These are phyloP conservation scores for Pluvialis apricaria DNA, from an alignment of 2,113 vertebrate species.

Conservation along the genomic window DNA sequence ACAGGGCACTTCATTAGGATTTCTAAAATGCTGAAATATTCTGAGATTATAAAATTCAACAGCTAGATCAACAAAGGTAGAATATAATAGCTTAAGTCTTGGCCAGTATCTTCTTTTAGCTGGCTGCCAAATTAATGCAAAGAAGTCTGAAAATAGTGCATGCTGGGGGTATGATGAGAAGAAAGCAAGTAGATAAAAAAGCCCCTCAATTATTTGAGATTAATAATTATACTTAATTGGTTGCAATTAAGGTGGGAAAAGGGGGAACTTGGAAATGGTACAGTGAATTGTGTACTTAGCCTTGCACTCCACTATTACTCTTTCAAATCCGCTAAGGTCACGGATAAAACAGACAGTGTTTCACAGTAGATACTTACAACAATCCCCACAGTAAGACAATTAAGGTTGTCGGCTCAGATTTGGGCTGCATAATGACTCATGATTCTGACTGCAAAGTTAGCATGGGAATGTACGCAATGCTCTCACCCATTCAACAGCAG, in stretches of 20 bases:
- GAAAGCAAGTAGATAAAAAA: not conserved
- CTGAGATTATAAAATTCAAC: not conserved
- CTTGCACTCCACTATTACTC: not conserved
- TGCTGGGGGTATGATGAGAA: not conserved
- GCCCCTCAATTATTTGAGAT: rapidly evolving
- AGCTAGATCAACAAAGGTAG: not conserved
- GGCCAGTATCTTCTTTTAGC: not conserved
- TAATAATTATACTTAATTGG: not conserved
- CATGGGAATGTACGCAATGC: not conserved
- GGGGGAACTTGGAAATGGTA: not conserved
- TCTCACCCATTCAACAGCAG: not conserved
- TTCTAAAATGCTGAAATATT: not conserved
- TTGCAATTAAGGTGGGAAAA: not conserved
- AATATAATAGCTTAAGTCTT: not conserved
- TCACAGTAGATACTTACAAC: not conserved
- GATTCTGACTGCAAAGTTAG: not conserved
- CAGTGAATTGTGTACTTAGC: not conserved
- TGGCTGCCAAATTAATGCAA: not conserved
- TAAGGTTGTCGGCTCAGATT: not conserved
- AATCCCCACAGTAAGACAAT: not conserved
- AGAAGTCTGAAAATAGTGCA: not conserved
- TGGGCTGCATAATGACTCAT: not conserved
- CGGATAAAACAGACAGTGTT: not conserved
- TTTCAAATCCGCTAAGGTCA: not conserved
- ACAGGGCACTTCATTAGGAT: not conserved